phyloP scores from a whole-genome alignment of 2,888 invertebrate genomes.

The Stramonita haemastoma region DNA sequence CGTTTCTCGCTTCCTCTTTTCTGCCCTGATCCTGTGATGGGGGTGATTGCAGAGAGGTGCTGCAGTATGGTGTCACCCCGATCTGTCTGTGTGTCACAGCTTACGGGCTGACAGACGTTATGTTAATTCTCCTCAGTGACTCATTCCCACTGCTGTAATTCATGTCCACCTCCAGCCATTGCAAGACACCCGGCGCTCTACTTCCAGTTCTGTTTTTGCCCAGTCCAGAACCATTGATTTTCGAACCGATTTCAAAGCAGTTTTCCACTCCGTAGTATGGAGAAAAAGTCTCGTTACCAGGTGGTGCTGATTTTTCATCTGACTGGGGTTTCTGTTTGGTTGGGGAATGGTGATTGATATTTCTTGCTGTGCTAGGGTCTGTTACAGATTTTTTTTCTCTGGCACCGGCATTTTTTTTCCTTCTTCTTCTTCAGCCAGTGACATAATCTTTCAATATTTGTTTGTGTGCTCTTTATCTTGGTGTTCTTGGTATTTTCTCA shows the following conservation, averaged over 20 bases:
- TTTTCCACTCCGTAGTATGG: neutral
- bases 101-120: slow-evolving; percentile 19
- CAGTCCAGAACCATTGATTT: slow-evolving; percentile 17
- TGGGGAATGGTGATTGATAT: neutral
- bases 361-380: neutral
- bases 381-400: neutral
- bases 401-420: neutral
- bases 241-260: neutral
- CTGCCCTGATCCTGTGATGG: neutral
- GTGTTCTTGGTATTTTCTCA: neutral
- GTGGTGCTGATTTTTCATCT: slow-evolving; percentile 1
- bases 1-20: neutral
- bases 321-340: neutral
- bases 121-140: slow-evolving; percentile 23
- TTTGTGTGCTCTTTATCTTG: neutral
- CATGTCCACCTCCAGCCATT: neutral
- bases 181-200: neutral
- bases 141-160: slow-evolving; percentile 4
- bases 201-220: neutral
- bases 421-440: neutral
- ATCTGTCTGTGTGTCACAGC: slow-evolving; percentile 6
- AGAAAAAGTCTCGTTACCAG: neutral
- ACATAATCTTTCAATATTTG: neutral
- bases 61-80: neutral
- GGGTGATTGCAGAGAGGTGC: neutral